Percentiles rank a stretch among this genome's conserved stretches.
Conservation (phyloP, 2,113 vertebrate species). For the Podiceps cristatus region DNA sequence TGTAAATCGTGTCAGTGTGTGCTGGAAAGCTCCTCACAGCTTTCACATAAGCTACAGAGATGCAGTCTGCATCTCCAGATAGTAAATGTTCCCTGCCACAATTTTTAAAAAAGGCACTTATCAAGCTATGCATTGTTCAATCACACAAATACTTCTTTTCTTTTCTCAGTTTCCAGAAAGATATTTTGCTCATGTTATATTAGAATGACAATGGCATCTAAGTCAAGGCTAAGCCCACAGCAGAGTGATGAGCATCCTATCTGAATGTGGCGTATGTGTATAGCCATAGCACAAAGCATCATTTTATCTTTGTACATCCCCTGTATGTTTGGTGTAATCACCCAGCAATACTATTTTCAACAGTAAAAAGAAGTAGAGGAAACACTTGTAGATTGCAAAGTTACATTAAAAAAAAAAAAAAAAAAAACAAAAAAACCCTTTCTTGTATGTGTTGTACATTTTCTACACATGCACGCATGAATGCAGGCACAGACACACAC, state of each 20-base stretch:
- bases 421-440: not conserved
- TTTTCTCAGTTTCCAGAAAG: constrained; percentile 35
- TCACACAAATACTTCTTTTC: constrained; percentile 11
- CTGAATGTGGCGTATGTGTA: not conserved
- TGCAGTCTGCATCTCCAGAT: constrained; percentile 12
- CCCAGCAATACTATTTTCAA: not conserved
- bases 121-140: constrained; percentile 32
- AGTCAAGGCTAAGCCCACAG: constrained; percentile 61
- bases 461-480: not conserved
- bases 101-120: constrained; percentile 59
- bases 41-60: not conserved
- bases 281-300: constrained; percentile 8
- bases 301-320: not conserved
- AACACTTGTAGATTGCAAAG: constrained; percentile 56
- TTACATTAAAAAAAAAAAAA: not conserved
- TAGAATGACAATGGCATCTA: constrained; percentile 51
- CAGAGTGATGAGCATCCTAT: constrained; percentile 33
- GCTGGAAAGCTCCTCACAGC: constrained; percentile 35
- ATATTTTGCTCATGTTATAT: constrained; percentile 66
- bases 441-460: not conserved
- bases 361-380: not conserved
- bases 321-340: constrained; percentile 36
- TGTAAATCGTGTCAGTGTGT: constrained; percentile 6
- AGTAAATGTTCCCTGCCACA: constrained; percentile 12
- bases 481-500: not conserved